Percentiles rank a stretch among this genome's conserved stretches.
Conservation (phyloP, 53 echinoderm and acorn worm species). For the Zoroaster sp. region DNA sequence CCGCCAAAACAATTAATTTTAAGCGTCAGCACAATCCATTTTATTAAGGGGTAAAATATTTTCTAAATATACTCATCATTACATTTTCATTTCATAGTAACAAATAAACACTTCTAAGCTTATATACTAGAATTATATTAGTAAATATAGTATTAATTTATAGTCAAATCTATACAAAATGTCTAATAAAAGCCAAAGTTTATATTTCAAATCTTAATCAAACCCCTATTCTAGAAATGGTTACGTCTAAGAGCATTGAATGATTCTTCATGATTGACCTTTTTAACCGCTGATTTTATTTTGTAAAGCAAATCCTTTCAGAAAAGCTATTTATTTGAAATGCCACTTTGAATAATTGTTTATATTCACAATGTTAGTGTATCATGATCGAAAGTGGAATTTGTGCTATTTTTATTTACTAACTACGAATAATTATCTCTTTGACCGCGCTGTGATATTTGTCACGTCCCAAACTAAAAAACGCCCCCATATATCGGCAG, state of each 20-base stretch:
- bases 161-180: too few relatives aligned
- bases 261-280: slow-evolving; percentile 19
- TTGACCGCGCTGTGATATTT: neutral
- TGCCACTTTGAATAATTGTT: neutral
- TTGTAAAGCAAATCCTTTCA: neutral
- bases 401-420: too few relatives aligned
- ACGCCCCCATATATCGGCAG: neutral
- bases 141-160: too few relatives aligned
- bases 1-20: slow-evolving; percentile 14
- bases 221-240: slow-evolving; percentile 38
- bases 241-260: slow-evolving; percentile 7
- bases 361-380: too few relatives aligned
- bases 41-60: neutral
- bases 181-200: neutral
- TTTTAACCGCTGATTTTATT: neutral
- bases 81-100: neutral
- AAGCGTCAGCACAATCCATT: neutral
- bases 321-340: neutral
- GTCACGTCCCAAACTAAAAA: neutral
- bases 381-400: too few relatives aligned
- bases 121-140: too few relatives aligned
- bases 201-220: too few relatives aligned
- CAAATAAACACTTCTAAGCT: too few relatives aligned
- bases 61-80: neutral
- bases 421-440: too few relatives aligned